These are phyloP conservation scores for Echinarachnius parma DNA, from an alignment of 53 echinoderm and acorn worm species.

Conservation along the genomic window DNA sequence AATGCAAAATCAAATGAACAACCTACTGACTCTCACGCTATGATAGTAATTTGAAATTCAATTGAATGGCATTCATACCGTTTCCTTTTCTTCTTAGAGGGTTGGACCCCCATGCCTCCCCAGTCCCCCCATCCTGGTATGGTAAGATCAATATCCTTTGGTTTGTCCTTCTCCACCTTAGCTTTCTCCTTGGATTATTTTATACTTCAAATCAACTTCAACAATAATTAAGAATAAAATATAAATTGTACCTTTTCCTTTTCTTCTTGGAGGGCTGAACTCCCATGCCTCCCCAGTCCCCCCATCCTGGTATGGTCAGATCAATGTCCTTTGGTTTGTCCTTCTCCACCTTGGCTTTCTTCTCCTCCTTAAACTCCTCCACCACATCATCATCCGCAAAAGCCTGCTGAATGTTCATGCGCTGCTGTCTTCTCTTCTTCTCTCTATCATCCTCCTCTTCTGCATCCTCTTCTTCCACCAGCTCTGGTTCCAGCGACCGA, in stretches of 20 bases:
- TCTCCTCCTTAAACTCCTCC: constrained; percentile 76
- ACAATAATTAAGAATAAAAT: too few species aligned
- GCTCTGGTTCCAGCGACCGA: constrained; percentile 44
- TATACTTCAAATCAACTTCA: too few species aligned
- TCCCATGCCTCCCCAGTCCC: constrained; percentile 82
- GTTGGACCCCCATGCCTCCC: constrained; percentile 73
- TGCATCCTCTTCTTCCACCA: constrained; percentile 54
- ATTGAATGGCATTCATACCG: too few species aligned
- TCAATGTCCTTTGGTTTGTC: constrained; percentile 75
- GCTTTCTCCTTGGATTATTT: too few species aligned
- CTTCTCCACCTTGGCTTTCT: constrained; percentile 57
- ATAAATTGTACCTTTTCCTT: constrained; percentile 64
- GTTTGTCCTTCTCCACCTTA: constrained; percentile 61
- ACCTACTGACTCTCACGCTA: too few species aligned
- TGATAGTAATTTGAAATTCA: too few species aligned
- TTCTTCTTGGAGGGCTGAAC: constrained; percentile 59
- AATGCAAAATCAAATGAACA: too few species aligned
- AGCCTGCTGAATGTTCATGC: constrained; percentile 85
- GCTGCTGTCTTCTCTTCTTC: constrained; percentile 49
- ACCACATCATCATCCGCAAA: constrained; percentile 96
- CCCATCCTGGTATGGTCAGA: constrained; percentile 87
- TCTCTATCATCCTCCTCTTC: constrained; percentile 35
- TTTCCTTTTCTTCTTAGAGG: constrained; percentile 59
- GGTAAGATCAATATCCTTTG: constrained; percentile 71
- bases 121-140: constrained; percentile 93